Evolutionary conservation across 2,888 invertebrate genomes (phyloP).

Genomic region (Deilephila porcellus): DNA sequence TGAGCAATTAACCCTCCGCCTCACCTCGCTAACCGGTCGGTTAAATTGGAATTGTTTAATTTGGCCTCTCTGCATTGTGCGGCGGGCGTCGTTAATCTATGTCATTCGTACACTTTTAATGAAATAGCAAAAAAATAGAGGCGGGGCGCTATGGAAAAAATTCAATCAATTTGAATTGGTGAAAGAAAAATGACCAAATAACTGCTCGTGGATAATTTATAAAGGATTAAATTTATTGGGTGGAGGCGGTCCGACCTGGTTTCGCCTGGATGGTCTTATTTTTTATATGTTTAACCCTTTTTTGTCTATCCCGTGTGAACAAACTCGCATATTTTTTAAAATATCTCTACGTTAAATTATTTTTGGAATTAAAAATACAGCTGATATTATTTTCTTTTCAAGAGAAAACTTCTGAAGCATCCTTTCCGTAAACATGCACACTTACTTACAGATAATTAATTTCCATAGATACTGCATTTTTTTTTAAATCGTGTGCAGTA

Average conservation of each 20-base stretch:
- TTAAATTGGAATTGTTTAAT: conserved; percentile 69
- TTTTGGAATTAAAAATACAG: no score
- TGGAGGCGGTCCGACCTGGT: not conserved
- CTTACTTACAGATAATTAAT: no score
- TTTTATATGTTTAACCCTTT: no score
- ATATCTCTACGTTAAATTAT: no score
- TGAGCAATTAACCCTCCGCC: conserved; percentile 61
- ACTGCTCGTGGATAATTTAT: not conserved
- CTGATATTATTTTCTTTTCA: no score
- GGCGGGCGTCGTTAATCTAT: conserved; percentile 54
- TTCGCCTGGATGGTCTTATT: no score
- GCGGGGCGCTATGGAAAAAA: conserved; percentile 2
- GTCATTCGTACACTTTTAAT: conserved; percentile 45
- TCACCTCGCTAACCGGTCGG: conserved; percentile 54
- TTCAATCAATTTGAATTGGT: not conserved
- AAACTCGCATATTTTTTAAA: no score
- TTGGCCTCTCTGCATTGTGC: conserved; percentile 51
- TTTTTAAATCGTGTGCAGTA: no score
- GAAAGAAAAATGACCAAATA: not conserved
- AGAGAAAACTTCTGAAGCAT: no score
- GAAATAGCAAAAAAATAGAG: conserved; percentile 34
- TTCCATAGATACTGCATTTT: no score
- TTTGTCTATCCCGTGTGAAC: no score
- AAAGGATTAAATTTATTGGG: not conserved
- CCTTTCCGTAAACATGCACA: no score